These are phyloP conservation scores for Alligator mississippiensis DNA, from an alignment of 2,113 vertebrate species.

Conservation along the genomic window DNA sequence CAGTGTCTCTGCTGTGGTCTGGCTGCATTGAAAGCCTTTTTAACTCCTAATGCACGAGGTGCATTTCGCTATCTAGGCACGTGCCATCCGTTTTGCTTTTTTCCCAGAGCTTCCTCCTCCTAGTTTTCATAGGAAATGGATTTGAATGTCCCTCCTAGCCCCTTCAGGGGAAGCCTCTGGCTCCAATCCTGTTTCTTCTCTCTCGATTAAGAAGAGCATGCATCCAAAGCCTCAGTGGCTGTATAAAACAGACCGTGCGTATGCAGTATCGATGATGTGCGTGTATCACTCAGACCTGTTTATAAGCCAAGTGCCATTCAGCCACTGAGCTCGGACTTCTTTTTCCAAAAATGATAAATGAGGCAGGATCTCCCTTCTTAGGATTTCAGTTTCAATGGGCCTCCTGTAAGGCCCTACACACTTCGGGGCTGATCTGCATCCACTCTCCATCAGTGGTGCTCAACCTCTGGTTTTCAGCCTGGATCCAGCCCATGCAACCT, in stretches of 20 bases:
- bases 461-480: no score
- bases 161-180: neutral
- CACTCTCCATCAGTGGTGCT: no score
- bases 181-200: neutral
- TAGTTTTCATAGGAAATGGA: neutral
- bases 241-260: neutral
- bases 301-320: neutral
- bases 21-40: neutral
- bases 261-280: neutral
- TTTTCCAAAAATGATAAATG: neutral
- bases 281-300: neutral
- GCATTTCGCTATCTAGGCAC: neutral
- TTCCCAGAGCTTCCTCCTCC: neutral
- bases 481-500: no score
- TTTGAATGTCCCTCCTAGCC: neutral
- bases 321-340: neutral
- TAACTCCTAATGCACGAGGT: neutral
- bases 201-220: neutral
- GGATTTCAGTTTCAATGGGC: neutral
- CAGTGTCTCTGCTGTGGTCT: neutral
- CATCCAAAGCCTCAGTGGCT: neutral
- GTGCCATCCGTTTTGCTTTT: neutral
- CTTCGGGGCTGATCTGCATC: neutral
- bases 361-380: fast-evolving
- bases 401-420: neutral